These are phyloP conservation scores for Euzophera pinguis DNA, from an alignment of 2,888 invertebrate species.

Conservation along the genomic window DNA sequence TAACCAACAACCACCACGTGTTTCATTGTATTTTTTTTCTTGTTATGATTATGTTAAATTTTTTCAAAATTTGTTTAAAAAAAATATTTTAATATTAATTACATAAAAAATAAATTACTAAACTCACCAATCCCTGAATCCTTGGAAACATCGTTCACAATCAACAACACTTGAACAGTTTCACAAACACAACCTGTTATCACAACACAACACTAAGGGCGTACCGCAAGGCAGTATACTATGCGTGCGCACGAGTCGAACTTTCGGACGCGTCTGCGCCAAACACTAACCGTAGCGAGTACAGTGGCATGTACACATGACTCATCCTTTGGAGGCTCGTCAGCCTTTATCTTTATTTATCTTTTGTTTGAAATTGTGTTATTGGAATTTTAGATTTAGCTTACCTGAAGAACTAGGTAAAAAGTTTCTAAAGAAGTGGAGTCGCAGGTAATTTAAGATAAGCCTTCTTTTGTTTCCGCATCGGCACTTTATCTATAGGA, in stretches of 20 bases:
- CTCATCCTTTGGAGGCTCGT: background rate
- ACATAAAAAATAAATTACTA: background rate
- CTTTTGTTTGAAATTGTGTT: slow-evolving; percentile 8
- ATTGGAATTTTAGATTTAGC: background rate
- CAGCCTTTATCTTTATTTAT: slow-evolving; percentile 5
- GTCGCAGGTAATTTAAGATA: too few relatives aligned
- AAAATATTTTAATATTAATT: too few relatives aligned
- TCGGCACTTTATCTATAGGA: too few relatives aligned
- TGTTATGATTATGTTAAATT: too few relatives aligned
- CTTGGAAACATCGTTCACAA: slow-evolving; percentile 66
- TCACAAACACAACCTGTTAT: slow-evolving; percentile 38
- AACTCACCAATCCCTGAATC: slow-evolving; percentile 73
- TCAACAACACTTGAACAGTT: slow-evolving; percentile 27
- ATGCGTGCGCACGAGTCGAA: slow-evolving; percentile 54
- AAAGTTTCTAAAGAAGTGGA: too few relatives aligned
- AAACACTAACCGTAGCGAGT: slow-evolving; percentile 12
- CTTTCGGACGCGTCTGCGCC: slow-evolving; percentile 44
- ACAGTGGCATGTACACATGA: slow-evolving; percentile 30
- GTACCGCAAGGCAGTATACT: slow-evolving; percentile 32
- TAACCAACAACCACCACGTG: too few relatives aligned
- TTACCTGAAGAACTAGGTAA: slow-evolving; percentile 1
- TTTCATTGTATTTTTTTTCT: too few relatives aligned
- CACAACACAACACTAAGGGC: slow-evolving; percentile 31
- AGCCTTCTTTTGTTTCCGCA: too few relatives aligned
- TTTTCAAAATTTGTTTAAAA: background rate